Base-by-base conservation (phyloP, 2,888 invertebrate genomes). In the Electrophaes corylata region DNA sequence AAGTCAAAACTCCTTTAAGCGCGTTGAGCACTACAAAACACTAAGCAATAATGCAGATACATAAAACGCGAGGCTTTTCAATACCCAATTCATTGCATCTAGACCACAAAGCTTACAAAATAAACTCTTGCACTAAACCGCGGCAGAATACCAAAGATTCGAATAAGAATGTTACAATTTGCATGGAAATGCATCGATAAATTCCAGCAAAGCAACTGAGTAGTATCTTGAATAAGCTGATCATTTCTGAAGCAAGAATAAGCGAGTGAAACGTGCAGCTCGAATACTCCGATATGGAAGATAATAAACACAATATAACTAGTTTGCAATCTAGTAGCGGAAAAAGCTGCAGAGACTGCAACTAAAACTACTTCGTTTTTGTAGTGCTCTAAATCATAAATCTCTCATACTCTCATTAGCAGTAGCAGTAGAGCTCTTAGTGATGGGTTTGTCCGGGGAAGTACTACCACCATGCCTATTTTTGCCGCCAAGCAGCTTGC, bases 161-260 rank as follows among this genome's bases (percentile, higher is more conserved):
- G 5, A 39, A 37, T 23, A 52, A 23, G 50, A 56, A 48, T 44
- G 16, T 40, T 31, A 31, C 33, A 33, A 59, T 61, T 61, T 57
- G 60, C 53, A 61, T 61, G 14, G 29, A 52, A 61, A 61, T 61
- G 57, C 53, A 53, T 50, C 57, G 49, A 61, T 61, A 61, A 61
- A 61, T 49, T 53, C 29, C 29, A 41, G 39, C 16, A 14, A 59
- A 57, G 47, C 35, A 50, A 47, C 54, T 61, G 46, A 57, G 41
- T 41, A 53, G 14, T 46, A 47, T 51, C 18, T 16, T 33, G 57
- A 41, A 48, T 43, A 54, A 54, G 23, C 35, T 1, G 18, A 46
- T 47, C 43, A 50, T 57, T 57, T 57, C 39, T 14, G 12, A 56
- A 52, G 51, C 47, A 50, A 54, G 49, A 54, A 59, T 54, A 53